A percentile compares a stretch with the other conserved stretches of the same genome.
phyloP scores from a whole-genome alignment of 1,140 invertebrate species.

The Procambarus clarkii region DNA sequence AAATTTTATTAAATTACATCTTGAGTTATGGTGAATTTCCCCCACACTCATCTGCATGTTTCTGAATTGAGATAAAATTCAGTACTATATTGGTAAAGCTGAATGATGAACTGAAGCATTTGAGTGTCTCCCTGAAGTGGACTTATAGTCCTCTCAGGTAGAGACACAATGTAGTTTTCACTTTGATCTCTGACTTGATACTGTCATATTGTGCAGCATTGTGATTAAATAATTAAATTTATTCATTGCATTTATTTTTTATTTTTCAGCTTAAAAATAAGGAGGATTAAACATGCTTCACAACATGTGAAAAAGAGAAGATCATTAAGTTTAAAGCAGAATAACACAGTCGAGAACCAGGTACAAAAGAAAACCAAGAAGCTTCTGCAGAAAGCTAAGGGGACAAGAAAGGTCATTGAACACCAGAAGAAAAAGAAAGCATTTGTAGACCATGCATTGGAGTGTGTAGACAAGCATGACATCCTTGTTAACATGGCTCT shows the following conservation, averaged over 20 bases:
- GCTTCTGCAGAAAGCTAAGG: slow-evolving; percentile 13
- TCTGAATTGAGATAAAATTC: background rate
- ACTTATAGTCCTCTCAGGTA: slow-evolving; percentile 1
- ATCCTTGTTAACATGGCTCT: background rate
- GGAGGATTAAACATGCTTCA: slow-evolving; percentile 7
- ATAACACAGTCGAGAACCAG: slow-evolving; percentile 4
- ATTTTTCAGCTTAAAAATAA: slow-evolving; percentile 49
- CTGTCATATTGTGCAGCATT: background rate
- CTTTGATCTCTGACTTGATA: slow-evolving; percentile 51
- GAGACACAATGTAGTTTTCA: slow-evolving; percentile 50
- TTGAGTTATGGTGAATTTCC: too few species aligned
- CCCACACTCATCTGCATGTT: background rate
- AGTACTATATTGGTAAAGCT: background rate
- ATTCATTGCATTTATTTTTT: background rate
- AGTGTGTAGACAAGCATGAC: background rate
- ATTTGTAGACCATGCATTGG: background rate
- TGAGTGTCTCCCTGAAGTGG: slow-evolving; percentile 37
- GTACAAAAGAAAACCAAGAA: slow-evolving; percentile 10
- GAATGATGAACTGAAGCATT: slow-evolving; percentile 35
- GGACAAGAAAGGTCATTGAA: background rate
- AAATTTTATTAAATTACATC: too few species aligned
- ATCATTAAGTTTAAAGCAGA: slow-evolving; percentile 18
- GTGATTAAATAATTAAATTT: background rate
- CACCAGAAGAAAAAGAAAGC: background rate
- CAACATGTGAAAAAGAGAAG: background rate